These are phyloP conservation scores for Drosophila elegans DNA, from an alignment of 1,140 invertebrate genomes.

Conservation along the genomic window DNA sequence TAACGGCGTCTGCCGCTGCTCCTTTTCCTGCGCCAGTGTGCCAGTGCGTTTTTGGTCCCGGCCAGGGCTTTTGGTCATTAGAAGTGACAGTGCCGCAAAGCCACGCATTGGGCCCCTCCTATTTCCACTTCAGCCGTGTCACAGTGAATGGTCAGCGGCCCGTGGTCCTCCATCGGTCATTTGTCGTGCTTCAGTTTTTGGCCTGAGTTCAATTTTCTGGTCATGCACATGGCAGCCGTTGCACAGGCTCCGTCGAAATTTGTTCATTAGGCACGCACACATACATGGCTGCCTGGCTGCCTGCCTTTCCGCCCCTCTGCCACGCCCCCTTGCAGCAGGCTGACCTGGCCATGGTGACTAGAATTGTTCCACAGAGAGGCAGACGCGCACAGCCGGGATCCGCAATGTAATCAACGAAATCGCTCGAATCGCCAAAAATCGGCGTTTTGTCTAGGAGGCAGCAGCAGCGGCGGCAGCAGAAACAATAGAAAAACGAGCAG, in stretches of 20 bases:
- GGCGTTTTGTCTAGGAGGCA: conserved; percentile 64
- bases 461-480: conserved; percentile 14
- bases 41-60: conserved; percentile 13
- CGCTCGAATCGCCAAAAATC: conserved; percentile 69
- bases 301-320: neutral
- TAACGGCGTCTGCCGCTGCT: conserved; percentile 51
- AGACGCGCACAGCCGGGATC: conserved; percentile 21
- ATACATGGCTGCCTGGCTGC: conserved; percentile 9
- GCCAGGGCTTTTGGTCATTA: conserved; percentile 59
- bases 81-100: conserved; percentile 71
- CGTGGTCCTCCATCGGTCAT: conserved; percentile 50
- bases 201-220: conserved; percentile 78
- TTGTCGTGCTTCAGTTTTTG: conserved; percentile 71
- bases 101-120: conserved; percentile 34
- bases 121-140: neutral
- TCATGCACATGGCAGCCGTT: conserved; percentile 76
- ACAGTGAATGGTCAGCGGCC: conserved; percentile 39
- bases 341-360: conserved; percentile 24
- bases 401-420: conserved; percentile 81
- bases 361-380: conserved; percentile 38
- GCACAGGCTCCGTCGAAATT: conserved; percentile 51
- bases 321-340: neutral
- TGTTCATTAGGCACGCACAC: conserved; percentile 63
- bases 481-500: conserved; percentile 38
- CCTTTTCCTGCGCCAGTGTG: conserved; percentile 20